These are phyloP conservation scores for Sphinx pinastri DNA, from an alignment of 2,888 invertebrate genomes.

Conservation along the genomic window DNA sequence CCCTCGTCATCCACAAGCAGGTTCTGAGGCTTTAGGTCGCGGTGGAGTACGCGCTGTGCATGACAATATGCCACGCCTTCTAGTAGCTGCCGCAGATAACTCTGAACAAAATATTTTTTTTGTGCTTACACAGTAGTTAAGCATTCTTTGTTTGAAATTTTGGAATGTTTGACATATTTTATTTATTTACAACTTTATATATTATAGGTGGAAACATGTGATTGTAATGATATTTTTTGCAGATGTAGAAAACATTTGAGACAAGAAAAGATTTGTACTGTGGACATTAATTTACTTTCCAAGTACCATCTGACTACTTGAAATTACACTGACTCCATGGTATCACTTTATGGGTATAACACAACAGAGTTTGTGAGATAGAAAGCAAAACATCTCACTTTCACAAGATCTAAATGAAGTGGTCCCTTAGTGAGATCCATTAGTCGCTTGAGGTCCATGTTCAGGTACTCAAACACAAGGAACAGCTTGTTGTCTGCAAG, in stretches of 20 bases:
- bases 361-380: background rate
- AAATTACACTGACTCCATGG: no score
- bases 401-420: constrained; percentile 86
- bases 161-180: no score
- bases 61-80: constrained; percentile 96
- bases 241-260: no score
- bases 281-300: background rate
- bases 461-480: constrained; percentile 96
- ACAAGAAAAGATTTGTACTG: no score
- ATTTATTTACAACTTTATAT: no score
- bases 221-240: no score
- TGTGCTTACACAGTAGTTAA: no score
- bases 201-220: no score
- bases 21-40: constrained; percentile 98
- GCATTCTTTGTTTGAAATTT: no score
- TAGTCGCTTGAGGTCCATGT: constrained; percentile 96
- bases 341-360: no score
- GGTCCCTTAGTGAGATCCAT: constrained; percentile 88
- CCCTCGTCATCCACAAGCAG: constrained; percentile 93
- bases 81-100: constrained; percentile 93
- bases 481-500: constrained; percentile 93
- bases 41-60: constrained; percentile 93
- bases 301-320: background rate
- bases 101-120: constrained; percentile 65
- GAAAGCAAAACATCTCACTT: constrained; percentile 75